phyloP scores from a whole-genome alignment of 1,140 invertebrate genomes.

The Neelides sp. region DNA sequence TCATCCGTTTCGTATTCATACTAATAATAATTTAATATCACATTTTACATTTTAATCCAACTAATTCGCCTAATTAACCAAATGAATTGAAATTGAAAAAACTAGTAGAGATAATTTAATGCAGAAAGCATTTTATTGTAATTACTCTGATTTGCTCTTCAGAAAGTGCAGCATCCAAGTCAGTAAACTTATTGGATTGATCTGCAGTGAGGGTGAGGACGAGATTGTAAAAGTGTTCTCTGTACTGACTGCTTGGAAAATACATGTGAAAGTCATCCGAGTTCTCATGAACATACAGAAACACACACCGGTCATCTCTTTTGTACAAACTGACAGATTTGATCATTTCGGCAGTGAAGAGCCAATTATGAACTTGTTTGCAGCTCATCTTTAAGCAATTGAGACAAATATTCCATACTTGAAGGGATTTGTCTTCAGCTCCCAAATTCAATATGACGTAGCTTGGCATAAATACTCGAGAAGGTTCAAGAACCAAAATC shows the following conservation, averaged over 20 bases:
- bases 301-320: conserved; percentile 85
- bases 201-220: conserved; percentile 71
- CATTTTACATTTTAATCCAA: background rate
- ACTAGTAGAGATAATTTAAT: conserved; percentile 9
- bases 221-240: conserved; percentile 68
- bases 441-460: conserved; percentile 89
- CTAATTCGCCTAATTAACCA: conserved; percentile 3
- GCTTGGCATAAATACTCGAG: conserved; percentile 83
- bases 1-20: conserved; percentile 96
- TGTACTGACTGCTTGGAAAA: conserved; percentile 74
- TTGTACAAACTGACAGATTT: conserved; percentile 89
- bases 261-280: conserved; percentile 99
- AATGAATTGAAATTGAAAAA: conserved; percentile 6
- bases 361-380: conserved; percentile 80
- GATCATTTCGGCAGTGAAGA: conserved; percentile 82
- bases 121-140: conserved; percentile 2
- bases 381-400: conserved; percentile 61
- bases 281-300: conserved; percentile 95
- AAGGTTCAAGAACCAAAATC: conserved; percentile 82
- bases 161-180: conserved; percentile 58
- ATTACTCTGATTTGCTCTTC: conserved; percentile 55
- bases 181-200: conserved; percentile 69
- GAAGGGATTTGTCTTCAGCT: conserved; percentile 77
- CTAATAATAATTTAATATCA: conserved; percentile 38
- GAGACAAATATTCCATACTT: conserved; percentile 72